Evolutionary conservation across 2,113 vertebrate species (phyloP).

Genomic region (Pelobates fuscus): DNA sequence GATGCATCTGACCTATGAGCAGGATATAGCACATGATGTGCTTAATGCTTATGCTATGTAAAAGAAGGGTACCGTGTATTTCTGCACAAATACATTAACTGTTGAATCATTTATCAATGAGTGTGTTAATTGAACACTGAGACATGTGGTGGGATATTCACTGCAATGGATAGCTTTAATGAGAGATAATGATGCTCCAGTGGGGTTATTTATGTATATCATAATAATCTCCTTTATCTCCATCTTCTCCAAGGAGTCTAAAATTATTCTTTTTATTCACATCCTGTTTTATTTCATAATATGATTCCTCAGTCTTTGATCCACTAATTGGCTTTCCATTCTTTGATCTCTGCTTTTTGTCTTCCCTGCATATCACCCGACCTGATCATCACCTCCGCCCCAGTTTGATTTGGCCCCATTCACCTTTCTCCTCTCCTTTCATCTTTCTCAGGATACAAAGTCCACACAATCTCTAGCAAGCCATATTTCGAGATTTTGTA

Average conservation of each 20-base stretch:
- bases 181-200: neutral
- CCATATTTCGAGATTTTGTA: slow-evolving; percentile 14
- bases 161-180: slow-evolving; percentile 1
- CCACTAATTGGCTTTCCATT: slow-evolving; percentile 25
- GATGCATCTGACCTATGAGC: too few relatives aligned
- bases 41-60: too few relatives aligned
- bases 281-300: slow-evolving; percentile 25
- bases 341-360: slow-evolving; percentile 35
- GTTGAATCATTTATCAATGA: neutral
- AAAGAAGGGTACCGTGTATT: too few relatives aligned
- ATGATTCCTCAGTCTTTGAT: slow-evolving; percentile 36
- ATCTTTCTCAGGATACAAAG: slow-evolving; percentile 17
- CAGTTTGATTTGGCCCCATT: slow-evolving; percentile 26
- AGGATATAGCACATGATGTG: too few relatives aligned
- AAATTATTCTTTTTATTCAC: slow-evolving; percentile 14
- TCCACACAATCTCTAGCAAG: slow-evolving; percentile 24
- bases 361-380: slow-evolving; percentile 21
- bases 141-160: neutral
- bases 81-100: neutral
- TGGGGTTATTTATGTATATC: slow-evolving; percentile 17
- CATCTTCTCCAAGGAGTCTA: neutral
- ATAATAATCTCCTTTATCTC: slow-evolving; percentile 14
- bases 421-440: slow-evolving; percentile 28
- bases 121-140: slow-evolving; percentile 6
- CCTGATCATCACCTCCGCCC: slow-evolving; percentile 39